Evolutionary conservation across 1,140 invertebrate species (phyloP).

Genomic region (Brachionus plicatilis): DNA sequence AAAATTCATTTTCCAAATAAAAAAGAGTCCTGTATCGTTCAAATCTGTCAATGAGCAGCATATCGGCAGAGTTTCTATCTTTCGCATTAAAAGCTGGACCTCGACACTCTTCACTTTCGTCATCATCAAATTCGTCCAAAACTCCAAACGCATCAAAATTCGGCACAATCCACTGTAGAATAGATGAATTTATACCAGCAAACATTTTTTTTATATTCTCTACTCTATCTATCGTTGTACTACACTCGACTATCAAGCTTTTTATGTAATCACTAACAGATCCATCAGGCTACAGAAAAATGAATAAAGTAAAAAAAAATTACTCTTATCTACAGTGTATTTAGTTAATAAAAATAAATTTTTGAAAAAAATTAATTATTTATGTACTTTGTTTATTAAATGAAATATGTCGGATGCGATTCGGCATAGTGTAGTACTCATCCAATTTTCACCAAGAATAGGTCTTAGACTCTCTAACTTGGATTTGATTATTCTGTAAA

Average conservation of each 20-base stretch:
- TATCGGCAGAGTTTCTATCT: not conserved
- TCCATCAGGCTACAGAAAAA: slow-evolving; percentile 3
- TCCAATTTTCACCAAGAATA: not conserved
- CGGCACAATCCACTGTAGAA: slow-evolving; percentile 16
- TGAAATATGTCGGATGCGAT: not conserved
- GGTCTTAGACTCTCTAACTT: slow-evolving; percentile 2
- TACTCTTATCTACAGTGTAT: not conserved
- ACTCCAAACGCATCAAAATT: slow-evolving; percentile 40
- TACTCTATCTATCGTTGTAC: not conserved
- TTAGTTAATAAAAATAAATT: not conserved
- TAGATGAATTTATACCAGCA: not conserved
- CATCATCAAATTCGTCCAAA: slow-evolving; percentile 18
- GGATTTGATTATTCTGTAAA: not conserved
- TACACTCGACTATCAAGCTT: not conserved
- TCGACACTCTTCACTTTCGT: not conserved
- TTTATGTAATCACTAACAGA: not conserved
- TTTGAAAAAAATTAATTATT: not conserved
- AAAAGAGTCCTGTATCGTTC: not conserved
- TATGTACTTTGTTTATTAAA: slow-evolving; percentile 30
- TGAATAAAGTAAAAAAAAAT: not conserved
- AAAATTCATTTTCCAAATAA: not conserved
- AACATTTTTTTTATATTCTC: not conserved
- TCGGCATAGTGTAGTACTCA: not conserved
- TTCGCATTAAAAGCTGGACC: not conserved
- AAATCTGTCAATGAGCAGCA: not conserved